Percentiles rank a stretch among this genome's conserved stretches.
phyloP scores from a whole-genome alignment of 2,113 vertebrate genomes.

The Anguilla japonica region DNA sequence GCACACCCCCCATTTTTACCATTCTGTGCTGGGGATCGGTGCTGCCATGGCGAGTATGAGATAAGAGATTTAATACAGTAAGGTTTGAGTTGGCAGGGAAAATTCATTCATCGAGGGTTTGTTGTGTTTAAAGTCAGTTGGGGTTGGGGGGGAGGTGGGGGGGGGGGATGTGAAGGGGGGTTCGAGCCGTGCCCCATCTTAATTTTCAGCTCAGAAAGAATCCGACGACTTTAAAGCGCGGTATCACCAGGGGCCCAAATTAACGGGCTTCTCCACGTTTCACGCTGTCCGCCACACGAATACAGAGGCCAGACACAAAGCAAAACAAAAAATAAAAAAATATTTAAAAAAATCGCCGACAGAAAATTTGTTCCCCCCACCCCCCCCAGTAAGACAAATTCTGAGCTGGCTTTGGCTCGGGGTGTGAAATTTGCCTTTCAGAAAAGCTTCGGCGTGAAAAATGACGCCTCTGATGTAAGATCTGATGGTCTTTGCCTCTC shows the following conservation, averaged over 20 bases:
- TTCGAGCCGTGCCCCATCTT: neutral
- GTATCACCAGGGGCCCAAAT: neutral
- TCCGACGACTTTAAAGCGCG: constrained; percentile 23
- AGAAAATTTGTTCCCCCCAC: constrained; percentile 12
- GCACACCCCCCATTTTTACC: neutral
- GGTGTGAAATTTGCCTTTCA: constrained; percentile 59
- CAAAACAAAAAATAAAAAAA: neutral
- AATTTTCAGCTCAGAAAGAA: constrained; percentile 14
- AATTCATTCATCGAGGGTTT: neutral
- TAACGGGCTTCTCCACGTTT: constrained; percentile 18
- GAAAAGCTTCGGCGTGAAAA: constrained; percentile 54
- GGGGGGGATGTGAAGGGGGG: too few species aligned
- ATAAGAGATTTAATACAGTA: constrained; percentile 32
- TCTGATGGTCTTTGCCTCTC: constrained; percentile 36
- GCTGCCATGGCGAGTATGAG: constrained; percentile 6
- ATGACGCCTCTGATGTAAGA: constrained; percentile 39
- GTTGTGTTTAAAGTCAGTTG: neutral
- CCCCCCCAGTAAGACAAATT: constrained; percentile 12
- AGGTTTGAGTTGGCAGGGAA: neutral
- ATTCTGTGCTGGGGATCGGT: constrained; percentile 4
- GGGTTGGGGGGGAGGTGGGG: neutral
- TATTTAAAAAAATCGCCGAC: neutral
- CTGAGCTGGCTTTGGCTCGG: constrained; percentile 22
- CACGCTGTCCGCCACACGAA: constrained; percentile 18
- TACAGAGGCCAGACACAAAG: neutral